Evolutionary conservation across 2,888 invertebrate species (phyloP), one percentile per base, ranked within the genome.

Genomic region (Dicyrtoma fusca): DNA sequence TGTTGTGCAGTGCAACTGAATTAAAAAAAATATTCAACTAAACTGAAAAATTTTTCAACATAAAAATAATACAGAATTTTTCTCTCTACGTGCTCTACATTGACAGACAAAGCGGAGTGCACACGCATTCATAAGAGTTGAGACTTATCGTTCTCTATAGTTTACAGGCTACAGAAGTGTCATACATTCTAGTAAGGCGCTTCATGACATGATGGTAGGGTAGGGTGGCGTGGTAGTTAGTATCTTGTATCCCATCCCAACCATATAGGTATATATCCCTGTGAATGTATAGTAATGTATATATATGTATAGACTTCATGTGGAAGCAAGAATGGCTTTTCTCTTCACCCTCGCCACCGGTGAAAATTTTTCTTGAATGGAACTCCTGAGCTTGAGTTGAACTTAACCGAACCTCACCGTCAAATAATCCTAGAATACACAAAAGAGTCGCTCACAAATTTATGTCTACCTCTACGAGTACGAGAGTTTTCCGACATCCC

Each of bases 331-430:
- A 66, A 53, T 53, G 55, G 53, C 19, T 53, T 62, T 17, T 42
- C 62, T 62, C 62, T 42, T 62, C 62, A 62, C 62, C 64, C 64
- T 64, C 64, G 25, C 64, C 42, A 68, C 61, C 69, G 69, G 69
- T 69, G 69, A 69, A 69, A 69, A 69, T 69, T 69, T 68, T 69
- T 69, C 69, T 69, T 69, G 69, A 69, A 69, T 69, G 69, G 69
- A 49, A 59, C 42, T 66, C 25, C 25, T 64, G 47, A 64, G 25
- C 57, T 57, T 26, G 45, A 62, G 62, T 34, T 66, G 66, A 66
- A 65, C 49, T 65, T 65, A 47, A 49, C 65, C 65, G 65, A 51
- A 66, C 51, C 66, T 66, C 66, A 66, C 51, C 55, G 51, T 66
- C 51, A 42, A 66, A 66, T 66, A 42, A 66, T 66, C 66, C 51